A percentile compares a stretch with the other conserved stretches of the same genome.
Evolutionary conservation across 1,140 invertebrate species (phyloP).

Genomic region (Radopholus similis): DNA sequence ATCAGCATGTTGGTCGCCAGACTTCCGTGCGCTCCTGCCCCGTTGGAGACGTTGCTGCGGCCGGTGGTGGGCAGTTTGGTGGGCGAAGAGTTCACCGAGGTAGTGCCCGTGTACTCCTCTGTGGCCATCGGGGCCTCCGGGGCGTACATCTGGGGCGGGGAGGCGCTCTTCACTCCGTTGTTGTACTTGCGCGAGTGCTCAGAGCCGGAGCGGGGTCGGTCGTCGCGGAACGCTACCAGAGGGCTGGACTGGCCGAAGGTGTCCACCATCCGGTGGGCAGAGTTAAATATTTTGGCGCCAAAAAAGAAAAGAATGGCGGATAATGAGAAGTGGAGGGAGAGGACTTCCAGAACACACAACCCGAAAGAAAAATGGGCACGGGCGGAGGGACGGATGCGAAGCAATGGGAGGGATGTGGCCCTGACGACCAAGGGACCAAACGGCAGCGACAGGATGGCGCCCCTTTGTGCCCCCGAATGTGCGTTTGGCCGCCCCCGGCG

Average conservation of each 20-base stretch:
- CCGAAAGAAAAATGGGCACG: too few relatives aligned
- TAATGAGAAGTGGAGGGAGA: background rate
- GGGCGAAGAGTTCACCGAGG: background rate
- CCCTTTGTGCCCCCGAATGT: too few relatives aligned
- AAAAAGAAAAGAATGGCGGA: background rate
- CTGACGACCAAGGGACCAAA: too few relatives aligned
- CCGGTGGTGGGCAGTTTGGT: background rate
- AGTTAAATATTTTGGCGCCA: too few relatives aligned
- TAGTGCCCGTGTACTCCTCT: slow-evolving; percentile 7
- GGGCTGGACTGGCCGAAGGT: slow-evolving; percentile 12
- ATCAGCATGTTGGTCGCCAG: background rate
- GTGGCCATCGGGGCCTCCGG: background rate
- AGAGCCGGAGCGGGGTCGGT: background rate
- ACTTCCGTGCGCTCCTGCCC: background rate
- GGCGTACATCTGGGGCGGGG: slow-evolving; percentile 18
- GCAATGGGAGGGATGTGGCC: too few relatives aligned
- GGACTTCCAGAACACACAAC: too few relatives aligned
- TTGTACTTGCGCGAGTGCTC: background rate
- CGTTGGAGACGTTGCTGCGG: background rate
- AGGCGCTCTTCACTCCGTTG: slow-evolving; percentile 8
- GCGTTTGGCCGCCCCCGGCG: too few relatives aligned
- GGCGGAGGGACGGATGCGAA: too few relatives aligned
- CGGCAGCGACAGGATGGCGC: too few relatives aligned
- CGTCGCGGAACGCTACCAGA: background rate
- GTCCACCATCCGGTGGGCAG: slow-evolving; percentile 19